Conservation (phyloP, 2,113 vertebrate species). For the Vireo altiloquus region DNA sequence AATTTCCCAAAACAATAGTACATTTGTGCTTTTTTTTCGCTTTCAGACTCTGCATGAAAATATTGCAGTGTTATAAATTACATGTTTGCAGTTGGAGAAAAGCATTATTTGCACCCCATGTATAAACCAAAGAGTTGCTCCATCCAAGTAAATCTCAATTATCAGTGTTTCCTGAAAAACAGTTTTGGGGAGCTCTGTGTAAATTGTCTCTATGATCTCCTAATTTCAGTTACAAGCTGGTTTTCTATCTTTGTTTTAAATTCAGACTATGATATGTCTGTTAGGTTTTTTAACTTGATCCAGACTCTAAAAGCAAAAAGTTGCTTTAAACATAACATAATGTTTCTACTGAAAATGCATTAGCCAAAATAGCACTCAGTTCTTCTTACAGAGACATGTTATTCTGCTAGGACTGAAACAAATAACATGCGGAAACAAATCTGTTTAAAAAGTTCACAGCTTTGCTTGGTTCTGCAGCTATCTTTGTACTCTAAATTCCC, state of each 20-base stretch:
- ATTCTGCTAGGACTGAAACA: background rate
- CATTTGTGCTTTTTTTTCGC: background rate
- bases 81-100: background rate
- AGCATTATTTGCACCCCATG: background rate
- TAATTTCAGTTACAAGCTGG: background rate
- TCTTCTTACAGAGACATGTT: background rate
- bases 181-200: background rate
- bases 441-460: background rate
- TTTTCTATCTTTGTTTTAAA: background rate
- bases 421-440: constrained; percentile 1
- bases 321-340: background rate
- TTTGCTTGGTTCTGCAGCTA: background rate
- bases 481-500: background rate
- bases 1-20: background rate
- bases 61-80: background rate
- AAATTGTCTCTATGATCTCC: background rate
- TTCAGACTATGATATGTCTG: background rate
- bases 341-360: background rate
- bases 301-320: background rate
- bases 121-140: background rate
- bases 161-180: background rate
- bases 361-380: background rate
- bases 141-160: background rate
- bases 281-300: background rate
- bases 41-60: background rate